A percentile compares a stretch with the other conserved stretches of the same genome.
phyloP scores from a whole-genome alignment of 1,140 invertebrate species.

The Cyphomyrmex costatus region DNA sequence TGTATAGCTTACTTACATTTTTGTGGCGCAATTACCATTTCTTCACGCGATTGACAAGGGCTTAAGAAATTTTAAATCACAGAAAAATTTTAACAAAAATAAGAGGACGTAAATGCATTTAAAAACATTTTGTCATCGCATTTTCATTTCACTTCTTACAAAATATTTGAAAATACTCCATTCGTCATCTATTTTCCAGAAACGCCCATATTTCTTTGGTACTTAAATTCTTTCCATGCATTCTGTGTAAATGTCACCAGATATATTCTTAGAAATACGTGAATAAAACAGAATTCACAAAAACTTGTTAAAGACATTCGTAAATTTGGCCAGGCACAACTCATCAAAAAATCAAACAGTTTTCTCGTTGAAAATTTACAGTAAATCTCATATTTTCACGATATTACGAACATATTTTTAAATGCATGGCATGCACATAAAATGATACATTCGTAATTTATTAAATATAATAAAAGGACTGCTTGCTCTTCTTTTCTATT shows the following conservation, averaged over 20 bases:
- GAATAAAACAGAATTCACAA: neutral
- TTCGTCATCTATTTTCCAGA: constrained; percentile 58
- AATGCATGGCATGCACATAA: constrained; percentile 21
- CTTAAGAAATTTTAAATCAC: neutral
- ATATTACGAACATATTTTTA: constrained; percentile 26
- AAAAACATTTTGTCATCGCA: neutral
- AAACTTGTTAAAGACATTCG: constrained; percentile 7
- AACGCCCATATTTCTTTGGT: constrained; percentile 49
- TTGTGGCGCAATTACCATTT: neutral
- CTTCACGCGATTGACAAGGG: neutral
- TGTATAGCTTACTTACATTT: constrained; percentile 34
- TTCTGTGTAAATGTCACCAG: neutral
- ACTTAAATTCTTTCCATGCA: neutral
- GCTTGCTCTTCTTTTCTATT: neutral
- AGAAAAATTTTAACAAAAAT: neutral
- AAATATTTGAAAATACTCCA: neutral
- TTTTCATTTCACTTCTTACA: neutral
- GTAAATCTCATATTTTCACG: neutral
- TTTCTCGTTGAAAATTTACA: constrained; percentile 3
- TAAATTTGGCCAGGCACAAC: neutral
- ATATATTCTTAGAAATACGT: constrained; percentile 18
- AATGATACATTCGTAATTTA: constrained; percentile 29
- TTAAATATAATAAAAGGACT: constrained; percentile 47
- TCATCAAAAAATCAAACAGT: neutral
- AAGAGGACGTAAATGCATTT: neutral